A percentile compares a stretch with the other conserved stretches of the same genome.
Conservation (phyloP, 2,113 vertebrate genomes). For the Saccopteryx bilineata region DNA sequence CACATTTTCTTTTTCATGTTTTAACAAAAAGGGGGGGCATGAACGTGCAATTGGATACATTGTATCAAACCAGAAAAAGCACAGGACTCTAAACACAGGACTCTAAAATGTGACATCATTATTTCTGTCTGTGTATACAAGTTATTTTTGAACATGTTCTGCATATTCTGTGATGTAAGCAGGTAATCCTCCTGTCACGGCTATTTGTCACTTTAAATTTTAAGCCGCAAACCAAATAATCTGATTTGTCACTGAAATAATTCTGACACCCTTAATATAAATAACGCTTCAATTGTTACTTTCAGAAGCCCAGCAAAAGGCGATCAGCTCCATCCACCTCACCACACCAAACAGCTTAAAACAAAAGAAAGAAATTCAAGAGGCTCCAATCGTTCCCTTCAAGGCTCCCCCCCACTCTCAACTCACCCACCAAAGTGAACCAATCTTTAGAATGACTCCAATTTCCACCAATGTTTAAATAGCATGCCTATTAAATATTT, state of each 20-base stretch:
- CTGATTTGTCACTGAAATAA: slow-evolving; percentile 27
- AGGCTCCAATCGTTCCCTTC: background rate
- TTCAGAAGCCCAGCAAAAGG: background rate
- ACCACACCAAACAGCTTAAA: background rate
- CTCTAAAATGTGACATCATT: background rate
- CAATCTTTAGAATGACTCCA: background rate
- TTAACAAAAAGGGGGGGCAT: background rate
- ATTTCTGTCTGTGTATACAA: background rate
- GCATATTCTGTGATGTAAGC: background rate
- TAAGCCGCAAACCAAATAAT: background rate
- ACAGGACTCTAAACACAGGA: background rate
- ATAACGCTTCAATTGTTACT: background rate
- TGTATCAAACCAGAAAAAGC: background rate
- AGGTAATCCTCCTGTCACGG: background rate
- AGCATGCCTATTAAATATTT: background rate
- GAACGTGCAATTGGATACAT: background rate
- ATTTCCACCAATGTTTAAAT: background rate
- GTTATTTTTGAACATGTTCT: background rate
- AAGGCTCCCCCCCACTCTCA: background rate
- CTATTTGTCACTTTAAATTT: background rate
- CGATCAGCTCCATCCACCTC: background rate
- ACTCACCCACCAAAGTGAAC: background rate
- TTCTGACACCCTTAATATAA: background rate
- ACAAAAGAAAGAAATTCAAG: slow-evolving; percentile 71
- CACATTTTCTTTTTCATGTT: background rate